Evolutionary conservation across 2,888 invertebrate genomes (phyloP).

Genomic region (Leptinotarsa rubiginosa): DNA sequence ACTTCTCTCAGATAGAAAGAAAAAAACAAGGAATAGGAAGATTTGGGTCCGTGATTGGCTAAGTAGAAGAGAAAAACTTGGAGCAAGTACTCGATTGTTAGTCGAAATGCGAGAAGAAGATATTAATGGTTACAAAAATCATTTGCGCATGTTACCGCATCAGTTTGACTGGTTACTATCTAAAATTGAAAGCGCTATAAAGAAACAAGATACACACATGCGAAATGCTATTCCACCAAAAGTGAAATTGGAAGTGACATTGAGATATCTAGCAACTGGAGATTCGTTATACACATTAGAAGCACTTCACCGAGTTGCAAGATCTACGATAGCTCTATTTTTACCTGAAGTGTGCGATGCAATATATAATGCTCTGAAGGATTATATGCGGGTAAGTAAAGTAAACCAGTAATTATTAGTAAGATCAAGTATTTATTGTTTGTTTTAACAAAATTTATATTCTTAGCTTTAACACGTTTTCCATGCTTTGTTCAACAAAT

Average conservation of each 20-base stretch:
- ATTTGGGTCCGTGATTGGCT: constrained; percentile 21
- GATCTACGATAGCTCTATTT: too few species aligned
- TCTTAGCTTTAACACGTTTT: too few species aligned
- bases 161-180: constrained; percentile 24
- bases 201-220: constrained; percentile 23
- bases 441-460: too few species aligned
- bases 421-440: too few species aligned
- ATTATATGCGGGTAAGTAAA: too few species aligned
- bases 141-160: constrained; percentile 20
- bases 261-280: constrained; percentile 24
- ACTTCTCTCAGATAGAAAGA: too few species aligned
- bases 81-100: constrained; percentile 29
- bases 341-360: too few species aligned
- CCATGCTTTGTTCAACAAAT: too few species aligned
- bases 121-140: constrained; percentile 24
- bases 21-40: constrained; percentile 8
- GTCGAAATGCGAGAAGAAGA: constrained; percentile 26
- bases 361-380: too few species aligned
- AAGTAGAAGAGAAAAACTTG: constrained; percentile 24
- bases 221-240: background rate
- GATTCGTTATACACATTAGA: constrained; percentile 6
- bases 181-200: constrained; percentile 18
- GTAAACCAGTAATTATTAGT: too few species aligned
- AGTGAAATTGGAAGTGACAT: background rate
- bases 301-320: too few species aligned